Evolutionary conservation across 2,113 vertebrate species (phyloP), one percentile per base, ranked within the genome.

Genomic region (Erythrocercus mccallii): DNA sequence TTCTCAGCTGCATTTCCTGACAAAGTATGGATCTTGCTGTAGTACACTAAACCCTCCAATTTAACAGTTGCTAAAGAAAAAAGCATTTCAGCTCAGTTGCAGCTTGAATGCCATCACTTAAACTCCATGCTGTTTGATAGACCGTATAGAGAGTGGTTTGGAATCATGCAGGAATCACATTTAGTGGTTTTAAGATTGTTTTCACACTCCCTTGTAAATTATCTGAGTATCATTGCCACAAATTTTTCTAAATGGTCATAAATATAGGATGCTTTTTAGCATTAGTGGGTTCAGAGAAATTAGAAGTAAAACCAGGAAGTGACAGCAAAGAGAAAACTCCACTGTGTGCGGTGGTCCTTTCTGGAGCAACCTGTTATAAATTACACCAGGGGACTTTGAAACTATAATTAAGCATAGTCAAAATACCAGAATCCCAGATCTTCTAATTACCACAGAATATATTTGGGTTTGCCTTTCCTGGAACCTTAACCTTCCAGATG

Each of bases 321-420:
- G n/a, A 15, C 38, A 73, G 21, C 2, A 2, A 68, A 56, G 30
- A n/a, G 42, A 57, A 61, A 71, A 74, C 4, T 57, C 20, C 8
- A 6, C 15, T 2, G 0, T 8, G 15, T 47, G 15, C 27, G 9
- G 18, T 3, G 4, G 27, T 51, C 13, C 33, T 37, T 62, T 25
- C 38, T 42, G 38, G 14, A 85, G 27, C 18, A 54, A 50, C 15
- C 7, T 42, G 18, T 66, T 42, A 28, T 8, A n/a, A 48, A 3
- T 25, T 78, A 14, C 24, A 5, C 18, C 28, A 38, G 44, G 6
- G 11, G 6, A 35, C 18, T 62, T 62, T 11, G 31, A 53, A 38
- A 73, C 45, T 38, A 25, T 38, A 27, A 45, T 33, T 31, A 61
- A 38, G 50, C 64, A 27, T 8, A 69, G 18, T 33, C 8, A 65